These are phyloP conservation scores for Phocides pigmalion DNA, from an alignment of 1,140 invertebrate genomes.

Conservation along the genomic window DNA sequence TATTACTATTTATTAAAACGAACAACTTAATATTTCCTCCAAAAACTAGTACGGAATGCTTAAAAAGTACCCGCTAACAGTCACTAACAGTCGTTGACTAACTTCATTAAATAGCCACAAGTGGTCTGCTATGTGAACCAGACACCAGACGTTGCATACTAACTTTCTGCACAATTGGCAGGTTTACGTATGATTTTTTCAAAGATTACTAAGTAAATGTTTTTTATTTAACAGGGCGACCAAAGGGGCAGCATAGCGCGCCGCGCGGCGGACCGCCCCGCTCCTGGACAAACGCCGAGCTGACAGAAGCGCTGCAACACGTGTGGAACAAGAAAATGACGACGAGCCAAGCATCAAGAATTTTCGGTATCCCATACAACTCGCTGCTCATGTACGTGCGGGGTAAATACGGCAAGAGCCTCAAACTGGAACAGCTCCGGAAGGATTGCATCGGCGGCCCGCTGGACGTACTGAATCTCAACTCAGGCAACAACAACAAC, in stretches of 20 bases:
- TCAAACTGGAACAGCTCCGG: slow-evolving; percentile 93
- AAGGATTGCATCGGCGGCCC: slow-evolving; percentile 93
- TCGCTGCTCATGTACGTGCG: slow-evolving; percentile 95
- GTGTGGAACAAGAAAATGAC: slow-evolving; percentile 98
- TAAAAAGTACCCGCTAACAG: no score
- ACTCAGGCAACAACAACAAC: slow-evolving; percentile 88
- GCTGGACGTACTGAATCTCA: slow-evolving; percentile 88
- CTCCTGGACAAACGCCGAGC: slow-evolving; percentile 95
- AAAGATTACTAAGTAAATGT: slow-evolving; percentile 34
- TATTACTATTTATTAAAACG: no score
- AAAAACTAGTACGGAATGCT: no score
- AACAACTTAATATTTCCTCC: no score
- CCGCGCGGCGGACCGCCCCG: slow-evolving; percentile 93
- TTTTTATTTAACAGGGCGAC: slow-evolving; percentile 84
- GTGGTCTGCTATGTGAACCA: no score
- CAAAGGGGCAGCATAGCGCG: slow-evolving; percentile 94
- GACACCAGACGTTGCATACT: no score
- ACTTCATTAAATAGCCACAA: no score
- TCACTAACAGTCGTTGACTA: no score
- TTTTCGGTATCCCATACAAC: slow-evolving; percentile 96
- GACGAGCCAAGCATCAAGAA: slow-evolving; percentile 94
- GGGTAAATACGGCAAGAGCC: slow-evolving; percentile 95
- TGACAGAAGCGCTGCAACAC: slow-evolving; percentile 94
- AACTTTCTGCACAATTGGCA: no score
- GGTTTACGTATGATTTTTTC: no score